Percentiles rank a stretch among this genome's conserved stretches.
Evolutionary conservation across 2,888 invertebrate species (phyloP).

Genomic region (Zeuzera pyrina): DNA sequence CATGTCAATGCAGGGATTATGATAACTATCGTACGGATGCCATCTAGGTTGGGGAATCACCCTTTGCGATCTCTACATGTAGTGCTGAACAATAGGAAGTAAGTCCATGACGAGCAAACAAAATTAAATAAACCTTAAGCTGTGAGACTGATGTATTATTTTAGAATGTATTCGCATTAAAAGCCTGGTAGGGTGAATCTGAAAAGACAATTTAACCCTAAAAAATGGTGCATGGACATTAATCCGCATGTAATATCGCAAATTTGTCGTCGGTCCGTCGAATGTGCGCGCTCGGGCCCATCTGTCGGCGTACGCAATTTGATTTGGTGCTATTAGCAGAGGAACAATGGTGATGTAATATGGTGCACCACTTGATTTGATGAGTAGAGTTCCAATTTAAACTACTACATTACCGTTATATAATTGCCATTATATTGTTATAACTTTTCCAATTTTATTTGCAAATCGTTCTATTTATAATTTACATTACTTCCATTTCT

Average conservation of each 20-base stretch:
- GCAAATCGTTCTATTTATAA: too few relatives aligned
- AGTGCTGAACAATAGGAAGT: slow-evolving; percentile 31
- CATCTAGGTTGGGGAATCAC: slow-evolving; percentile 67
- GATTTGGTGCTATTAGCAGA: slow-evolving; percentile 56
- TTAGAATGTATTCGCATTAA: slow-evolving; percentile 12
- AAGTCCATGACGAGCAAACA: slow-evolving; percentile 10
- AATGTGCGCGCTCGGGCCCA: slow-evolving; percentile 37
- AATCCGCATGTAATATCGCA: slow-evolving; percentile 72
- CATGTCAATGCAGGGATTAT: slow-evolving; percentile 72
- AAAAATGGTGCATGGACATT: slow-evolving; percentile 68
- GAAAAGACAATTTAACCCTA: slow-evolving; percentile 73
- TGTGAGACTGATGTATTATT: slow-evolving; percentile 16
- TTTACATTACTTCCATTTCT: too few relatives aligned
- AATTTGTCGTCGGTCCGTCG: slow-evolving; percentile 66
- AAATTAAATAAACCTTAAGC: slow-evolving; percentile 18
- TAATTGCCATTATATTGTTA: too few relatives aligned
- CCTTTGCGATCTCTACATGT: slow-evolving; percentile 58
- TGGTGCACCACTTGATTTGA: slow-evolving; percentile 31
- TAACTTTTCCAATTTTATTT: too few relatives aligned
- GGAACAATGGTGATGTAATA: slow-evolving; percentile 24
- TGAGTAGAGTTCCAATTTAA: too few relatives aligned
- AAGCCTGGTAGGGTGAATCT: slow-evolving; percentile 40
- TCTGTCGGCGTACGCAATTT: slow-evolving; percentile 59
- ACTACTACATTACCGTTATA: too few relatives aligned
- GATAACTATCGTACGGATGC: slow-evolving; percentile 70